Conservation (phyloP, 2,797 vertebrate species). For the Oreonectes daqikongensis region DNA sequence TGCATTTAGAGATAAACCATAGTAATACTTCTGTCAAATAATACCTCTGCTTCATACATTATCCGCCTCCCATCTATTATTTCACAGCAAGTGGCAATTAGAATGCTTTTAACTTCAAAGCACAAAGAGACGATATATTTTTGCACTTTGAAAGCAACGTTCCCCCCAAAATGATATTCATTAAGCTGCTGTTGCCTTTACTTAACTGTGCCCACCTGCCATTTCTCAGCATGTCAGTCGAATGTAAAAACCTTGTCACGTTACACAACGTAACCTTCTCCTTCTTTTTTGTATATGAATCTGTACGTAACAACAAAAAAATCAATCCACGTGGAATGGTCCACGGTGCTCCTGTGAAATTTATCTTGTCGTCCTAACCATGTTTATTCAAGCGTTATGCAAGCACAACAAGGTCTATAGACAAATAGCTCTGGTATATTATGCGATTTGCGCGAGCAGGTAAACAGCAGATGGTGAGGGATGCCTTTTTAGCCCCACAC, state of each 20-base stretch:
- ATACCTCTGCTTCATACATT: conserved; percentile 38
- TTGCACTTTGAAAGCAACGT: conserved; percentile 9
- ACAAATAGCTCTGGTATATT: conserved; percentile 61
- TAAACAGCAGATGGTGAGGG: conserved; percentile 84
- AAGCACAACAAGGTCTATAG: conserved; percentile 59
- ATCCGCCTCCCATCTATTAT: conserved; percentile 36
- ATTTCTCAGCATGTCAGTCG: neutral
- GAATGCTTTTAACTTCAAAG: conserved; percentile 60
- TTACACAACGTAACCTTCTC: neutral
- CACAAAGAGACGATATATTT: conserved; percentile 45
- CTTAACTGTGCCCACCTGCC: conserved; percentile 4
- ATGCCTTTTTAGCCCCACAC: conserved; percentile 67
- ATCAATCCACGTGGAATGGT: conserved; percentile 16
- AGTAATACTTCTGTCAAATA: conserved; percentile 43
- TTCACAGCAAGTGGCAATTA: conserved; percentile 55
- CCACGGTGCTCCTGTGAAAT: conserved; percentile 12
- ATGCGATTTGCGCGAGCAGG: conserved; percentile 67
- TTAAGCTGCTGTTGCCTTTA: conserved; percentile 29
- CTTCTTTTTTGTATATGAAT: conserved; percentile 31
- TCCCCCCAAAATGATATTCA: conserved; percentile 20
- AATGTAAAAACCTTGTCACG: neutral
- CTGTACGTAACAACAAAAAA: neutral
- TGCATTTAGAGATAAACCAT: conserved; percentile 42
- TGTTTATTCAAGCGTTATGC: conserved; percentile 62
- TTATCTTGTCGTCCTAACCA: conserved; percentile 41